Evolutionary conservation across 2,113 vertebrate species (phyloP).

Genomic region (Gracilinanus agilis): DNA sequence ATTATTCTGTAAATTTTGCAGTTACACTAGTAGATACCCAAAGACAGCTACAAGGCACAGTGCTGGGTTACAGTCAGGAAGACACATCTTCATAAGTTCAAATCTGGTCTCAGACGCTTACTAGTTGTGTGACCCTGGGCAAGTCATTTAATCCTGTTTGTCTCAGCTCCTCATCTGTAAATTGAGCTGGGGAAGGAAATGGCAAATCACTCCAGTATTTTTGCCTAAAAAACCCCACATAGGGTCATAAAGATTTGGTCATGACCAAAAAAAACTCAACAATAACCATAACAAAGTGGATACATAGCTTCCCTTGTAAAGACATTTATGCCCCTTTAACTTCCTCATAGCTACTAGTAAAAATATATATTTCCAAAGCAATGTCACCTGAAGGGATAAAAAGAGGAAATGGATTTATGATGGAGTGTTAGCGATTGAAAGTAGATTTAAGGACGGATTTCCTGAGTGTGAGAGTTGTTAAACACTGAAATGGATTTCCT

Average conservation of each 20-base stretch:
- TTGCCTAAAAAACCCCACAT: no score
- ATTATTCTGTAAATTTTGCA: neutral
- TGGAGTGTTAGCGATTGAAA: neutral
- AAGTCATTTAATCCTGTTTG: no score
- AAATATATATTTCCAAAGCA: neutral
- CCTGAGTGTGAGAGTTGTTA: conserved; percentile 7
- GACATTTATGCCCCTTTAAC: neutral
- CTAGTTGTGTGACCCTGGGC: no score
- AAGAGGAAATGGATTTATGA: conserved; percentile 3
- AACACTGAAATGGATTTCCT: neutral
- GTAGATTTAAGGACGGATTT: conserved; percentile 8
- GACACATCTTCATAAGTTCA: no score
- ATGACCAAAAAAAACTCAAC: no score
- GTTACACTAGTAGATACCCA: neutral
- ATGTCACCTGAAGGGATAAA: neutral
- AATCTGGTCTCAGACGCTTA: no score
- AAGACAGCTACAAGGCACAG: no score
- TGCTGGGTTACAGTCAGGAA: no score
- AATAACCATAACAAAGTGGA: neutral
- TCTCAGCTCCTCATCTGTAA: no score
- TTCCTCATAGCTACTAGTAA: neutral
- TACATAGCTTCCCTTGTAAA: neutral
- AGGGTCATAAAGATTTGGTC: no score
- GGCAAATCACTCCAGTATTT: no score
- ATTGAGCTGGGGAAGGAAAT: no score